Evolutionary conservation across 2,888 invertebrate species (phyloP).

Genomic region (Tetranychus truncatus): DNA sequence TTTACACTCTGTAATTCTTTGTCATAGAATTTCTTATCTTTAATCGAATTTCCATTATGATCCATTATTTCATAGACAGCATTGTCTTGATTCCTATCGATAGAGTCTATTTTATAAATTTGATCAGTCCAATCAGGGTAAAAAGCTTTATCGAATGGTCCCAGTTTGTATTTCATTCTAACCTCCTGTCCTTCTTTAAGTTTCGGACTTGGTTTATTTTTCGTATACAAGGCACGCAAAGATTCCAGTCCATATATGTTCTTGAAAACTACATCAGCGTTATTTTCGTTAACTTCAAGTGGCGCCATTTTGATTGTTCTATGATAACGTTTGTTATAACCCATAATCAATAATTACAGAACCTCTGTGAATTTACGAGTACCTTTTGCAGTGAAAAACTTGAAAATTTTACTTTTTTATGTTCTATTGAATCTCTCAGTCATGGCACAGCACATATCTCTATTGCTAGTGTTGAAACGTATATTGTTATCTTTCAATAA

Average conservation of each 20-base stretch:
- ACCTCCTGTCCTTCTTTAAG: no score
- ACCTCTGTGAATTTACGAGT: slow-evolving; percentile 4
- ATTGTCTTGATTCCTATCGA: background rate
- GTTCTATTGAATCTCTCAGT: slow-evolving; percentile 31
- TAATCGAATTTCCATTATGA: background rate
- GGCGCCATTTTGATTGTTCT: background rate
- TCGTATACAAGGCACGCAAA: background rate
- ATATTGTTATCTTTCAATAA: slow-evolving; percentile 24
- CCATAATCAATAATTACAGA: background rate
- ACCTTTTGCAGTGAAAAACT: background rate
- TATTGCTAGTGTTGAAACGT: slow-evolving; percentile 28
- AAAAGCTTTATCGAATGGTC: background rate
- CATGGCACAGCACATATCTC: slow-evolving; percentile 29
- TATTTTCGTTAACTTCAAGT: background rate
- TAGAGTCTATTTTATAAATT: background rate
- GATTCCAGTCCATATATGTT: background rate
- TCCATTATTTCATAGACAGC: background rate
- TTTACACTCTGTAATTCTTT: background rate
- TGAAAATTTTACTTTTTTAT: slow-evolving; percentile 29
- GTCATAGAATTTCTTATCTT: background rate
- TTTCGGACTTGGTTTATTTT: background rate
- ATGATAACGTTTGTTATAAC: slow-evolving; percentile 1
- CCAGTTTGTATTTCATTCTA: no score
- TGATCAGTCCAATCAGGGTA: slow-evolving; percentile 11
- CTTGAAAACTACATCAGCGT: background rate